Base-by-base conservation (phyloP, 2,113 vertebrate species). In the Cavia porcellus region DNA sequence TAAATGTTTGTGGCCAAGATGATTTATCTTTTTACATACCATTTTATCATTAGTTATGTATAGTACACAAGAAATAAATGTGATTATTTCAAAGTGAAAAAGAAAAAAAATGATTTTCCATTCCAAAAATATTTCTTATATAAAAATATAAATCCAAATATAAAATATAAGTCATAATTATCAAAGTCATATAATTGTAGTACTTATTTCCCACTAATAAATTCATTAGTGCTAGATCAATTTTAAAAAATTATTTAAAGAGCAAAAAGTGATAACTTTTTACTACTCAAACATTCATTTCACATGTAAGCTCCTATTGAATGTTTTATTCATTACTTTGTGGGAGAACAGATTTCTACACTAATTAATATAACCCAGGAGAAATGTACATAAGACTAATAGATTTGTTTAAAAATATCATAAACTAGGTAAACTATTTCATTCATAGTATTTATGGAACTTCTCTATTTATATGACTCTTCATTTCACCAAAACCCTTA, bases 311-410 rank as follows among this genome's bases (percentile, higher is more conserved):
- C 28, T 86, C 97, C 92, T 97, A 79, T 86, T 97, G 87, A 97
- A 52, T 55, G 35, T 92, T 79, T 92, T 95, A 83, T 90, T 90
- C 81, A 94, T 97, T 97, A 96, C 22, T 11, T 89, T 86, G 20
- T 89, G 75, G 95, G 70, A 96, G 86, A 2, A 2, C 45, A 94
- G 64, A 98, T 85, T 96, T 98, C 64, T 97, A 94, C 94, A 97
- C 97, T 98, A 98, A 98, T 98, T 98, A 98, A 96, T 93, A 89
- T 42, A 97, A 96, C 66, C 50, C 98, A 68, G 90, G 59, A 98
- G 80, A 94, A 96, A 96, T 8, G 57, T 97, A 92, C 92, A 98
- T 89, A 68, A 95, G 90, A 72, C 70, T 96, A 85, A 47, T 90
- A 85, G 81, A 86, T 96, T 98, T 7, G 3, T 97, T 96, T 95